phyloP scores from a whole-genome alignment of 2,888 invertebrate genomes.

The Cotesia congregata region DNA sequence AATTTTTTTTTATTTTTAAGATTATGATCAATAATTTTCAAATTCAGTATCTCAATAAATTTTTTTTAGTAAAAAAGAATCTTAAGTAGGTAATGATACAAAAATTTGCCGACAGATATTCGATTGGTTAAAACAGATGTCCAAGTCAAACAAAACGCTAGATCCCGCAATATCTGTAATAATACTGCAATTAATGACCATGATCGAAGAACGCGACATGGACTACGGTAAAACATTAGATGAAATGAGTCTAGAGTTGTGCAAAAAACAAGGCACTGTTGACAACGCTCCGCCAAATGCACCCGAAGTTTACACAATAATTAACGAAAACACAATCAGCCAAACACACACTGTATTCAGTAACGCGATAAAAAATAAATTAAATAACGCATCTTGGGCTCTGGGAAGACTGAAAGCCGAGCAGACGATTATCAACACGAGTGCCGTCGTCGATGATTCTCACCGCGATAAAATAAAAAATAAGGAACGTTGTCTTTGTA shows the following conservation, averaged over 20 bases:
- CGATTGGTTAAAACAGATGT: constrained; percentile 53
- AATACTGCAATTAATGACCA: constrained; percentile 57
- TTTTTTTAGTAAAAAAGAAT: background rate
- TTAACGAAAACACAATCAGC: constrained; percentile 65
- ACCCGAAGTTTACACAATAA: constrained; percentile 60
- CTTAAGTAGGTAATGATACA: background rate
- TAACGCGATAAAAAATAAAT: constrained; percentile 64
- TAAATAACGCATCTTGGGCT: constrained; percentile 60
- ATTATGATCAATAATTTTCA: background rate
- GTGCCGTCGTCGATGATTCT: constrained; percentile 54
- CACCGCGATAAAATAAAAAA: constrained; percentile 70
- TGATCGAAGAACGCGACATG: constrained; percentile 58
- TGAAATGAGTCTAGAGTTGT: constrained; percentile 69
- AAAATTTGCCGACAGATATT: constrained; percentile 45
- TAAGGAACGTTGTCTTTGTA: constrained; percentile 74
- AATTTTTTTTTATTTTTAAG: background rate
- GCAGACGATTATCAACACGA: constrained; percentile 49
- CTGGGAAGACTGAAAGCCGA: constrained; percentile 63
- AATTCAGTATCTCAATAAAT: background rate
- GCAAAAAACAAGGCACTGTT: constrained; percentile 68
- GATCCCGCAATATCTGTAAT: constrained; percentile 50
- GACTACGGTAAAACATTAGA: constrained; percentile 63
- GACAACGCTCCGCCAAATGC: constrained; percentile 58
- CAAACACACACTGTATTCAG: constrained; percentile 67
- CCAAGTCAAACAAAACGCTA: constrained; percentile 49